Conservation (phyloP, 37 sponge, comb jelly and placozoan genomes). For the Lycopodina hypogea region DNA sequence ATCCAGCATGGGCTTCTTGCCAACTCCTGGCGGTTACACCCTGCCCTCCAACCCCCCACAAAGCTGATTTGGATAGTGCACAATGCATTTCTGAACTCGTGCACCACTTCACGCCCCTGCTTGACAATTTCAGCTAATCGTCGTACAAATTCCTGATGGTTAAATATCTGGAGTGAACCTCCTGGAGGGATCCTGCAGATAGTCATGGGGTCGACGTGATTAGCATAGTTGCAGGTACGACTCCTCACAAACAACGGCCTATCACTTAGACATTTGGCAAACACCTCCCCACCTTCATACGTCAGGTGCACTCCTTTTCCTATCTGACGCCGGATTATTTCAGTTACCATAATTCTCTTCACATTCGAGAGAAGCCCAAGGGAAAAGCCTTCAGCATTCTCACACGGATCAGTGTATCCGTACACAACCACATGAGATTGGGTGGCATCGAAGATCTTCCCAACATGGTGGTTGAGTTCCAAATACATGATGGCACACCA, state of each 20-base stretch:
- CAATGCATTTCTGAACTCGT: conserved; percentile 90
- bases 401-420: conserved; percentile 96
- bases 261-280: conserved; percentile 94
- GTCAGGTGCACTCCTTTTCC: conserved; percentile 94
- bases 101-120: conserved; percentile 85
- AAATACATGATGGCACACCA: conserved; percentile 96
- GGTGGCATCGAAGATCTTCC: conserved; percentile 86
- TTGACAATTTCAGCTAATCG: conserved; percentile 80
- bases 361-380: conserved; percentile 95
- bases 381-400: conserved; percentile 87
- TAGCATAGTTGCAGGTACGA: conserved; percentile 83
- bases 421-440: conserved; percentile 81
- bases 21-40: conserved; percentile 92
- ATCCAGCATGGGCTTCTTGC: conserved; percentile 98
- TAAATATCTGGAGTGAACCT: conserved; percentile 93
- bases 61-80: conserved; percentile 96
- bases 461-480: conserved; percentile 95
- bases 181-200: conserved; percentile 94
- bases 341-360: conserved; percentile 92
- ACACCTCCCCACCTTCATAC: conserved; percentile 92
- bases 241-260: conserved; percentile 91
- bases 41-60: conserved; percentile 97
- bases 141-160: conserved; percentile 92
- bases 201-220: conserved; percentile 92
- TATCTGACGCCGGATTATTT: conserved; percentile 92